These are phyloP conservation scores for Pseudotriccus pelzelni DNA, from an alignment of 2,797 vertebrate species.

Conservation along the genomic window DNA sequence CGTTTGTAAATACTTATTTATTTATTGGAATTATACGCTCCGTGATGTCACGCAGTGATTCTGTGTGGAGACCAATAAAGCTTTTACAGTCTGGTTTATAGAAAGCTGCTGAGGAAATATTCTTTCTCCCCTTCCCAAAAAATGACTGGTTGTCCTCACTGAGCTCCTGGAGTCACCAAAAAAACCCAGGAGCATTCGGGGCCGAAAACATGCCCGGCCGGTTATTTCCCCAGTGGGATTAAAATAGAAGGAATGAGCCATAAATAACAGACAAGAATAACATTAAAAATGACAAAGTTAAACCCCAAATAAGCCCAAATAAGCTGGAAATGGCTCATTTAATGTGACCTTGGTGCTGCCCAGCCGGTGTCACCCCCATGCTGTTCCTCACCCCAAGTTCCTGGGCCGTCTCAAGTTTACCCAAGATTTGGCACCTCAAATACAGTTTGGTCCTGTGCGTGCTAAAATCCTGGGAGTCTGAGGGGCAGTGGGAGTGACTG, in stretches of 20 bases:
- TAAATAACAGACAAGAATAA: background rate
- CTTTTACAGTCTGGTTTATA: constrained; percentile 24
- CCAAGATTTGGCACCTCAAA: background rate
- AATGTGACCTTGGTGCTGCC: background rate
- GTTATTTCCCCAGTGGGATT: background rate
- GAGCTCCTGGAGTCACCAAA: background rate
- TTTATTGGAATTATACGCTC: constrained; percentile 71
- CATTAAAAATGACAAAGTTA: background rate
- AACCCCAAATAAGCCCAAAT: background rate
- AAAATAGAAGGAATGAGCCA: background rate
- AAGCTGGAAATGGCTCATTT: background rate
- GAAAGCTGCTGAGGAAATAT: background rate
- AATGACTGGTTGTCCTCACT: background rate
- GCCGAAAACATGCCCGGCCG: accelerated
- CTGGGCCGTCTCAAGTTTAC: background rate
- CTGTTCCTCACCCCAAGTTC: background rate
- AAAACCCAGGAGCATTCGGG: background rate
- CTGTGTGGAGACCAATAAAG: constrained; percentile 46
- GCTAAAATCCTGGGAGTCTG: background rate
- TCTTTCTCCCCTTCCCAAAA: background rate
- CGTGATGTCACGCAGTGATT: background rate
- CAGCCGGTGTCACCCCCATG: background rate
- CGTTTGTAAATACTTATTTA: constrained; percentile 79
- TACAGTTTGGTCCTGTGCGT: accelerated
- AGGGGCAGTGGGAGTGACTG: accelerated